Evolutionary conservation across 2,113 vertebrate genomes (phyloP), one percentile per base, ranked within the genome.

Genomic region (Rhinolophus ferrumequinum): DNA sequence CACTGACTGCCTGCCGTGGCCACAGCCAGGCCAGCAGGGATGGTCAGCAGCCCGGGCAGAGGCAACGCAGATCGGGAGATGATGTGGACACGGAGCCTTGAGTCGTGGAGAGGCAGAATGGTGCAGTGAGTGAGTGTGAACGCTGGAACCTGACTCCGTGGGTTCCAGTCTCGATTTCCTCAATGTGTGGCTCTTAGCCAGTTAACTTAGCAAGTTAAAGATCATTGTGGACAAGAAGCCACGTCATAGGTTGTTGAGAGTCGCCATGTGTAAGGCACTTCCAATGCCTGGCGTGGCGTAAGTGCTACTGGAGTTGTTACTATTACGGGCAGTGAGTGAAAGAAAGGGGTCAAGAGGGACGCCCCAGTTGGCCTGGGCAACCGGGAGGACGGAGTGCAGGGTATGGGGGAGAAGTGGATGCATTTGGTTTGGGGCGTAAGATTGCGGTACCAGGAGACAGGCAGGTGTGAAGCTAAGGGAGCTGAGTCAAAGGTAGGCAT

Each of bases 11-110:
- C 41, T 44, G 41, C 41, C 0, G 2, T 24, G 62, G 64, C 88
- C 24, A 33, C 8, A 22, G 50, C 5, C 0, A 0, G 26, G 16
- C 16, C 38, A 30, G 52, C 18, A 16, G 75, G 14, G 64, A 73
- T 0, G 8, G 16, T 0, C 8, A 38, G 35, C 0, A 0, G 33
- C 64, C 38, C 6, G 16, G 15, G 24, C 5, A 15, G 15, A 67
- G 47, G 60, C n/a, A 6, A 54, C 0, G 1, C 7, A 6, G 8
- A 1, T 3, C 3, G 33, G 66, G 28, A 21, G 24, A 6, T 0
- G 0, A 16, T 0, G 0, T 1, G 72, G 30, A 58, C 41, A 3
- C 19, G 2, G 33, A 6, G 26, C 60, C 60, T 64, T 30, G 60
- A 13, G 60, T 30, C 26, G 12, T 30, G 28, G 47, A 41, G 72